phyloP scores from a whole-genome alignment of 2,888 invertebrate genomes.

The Nymphalis polychloros region DNA sequence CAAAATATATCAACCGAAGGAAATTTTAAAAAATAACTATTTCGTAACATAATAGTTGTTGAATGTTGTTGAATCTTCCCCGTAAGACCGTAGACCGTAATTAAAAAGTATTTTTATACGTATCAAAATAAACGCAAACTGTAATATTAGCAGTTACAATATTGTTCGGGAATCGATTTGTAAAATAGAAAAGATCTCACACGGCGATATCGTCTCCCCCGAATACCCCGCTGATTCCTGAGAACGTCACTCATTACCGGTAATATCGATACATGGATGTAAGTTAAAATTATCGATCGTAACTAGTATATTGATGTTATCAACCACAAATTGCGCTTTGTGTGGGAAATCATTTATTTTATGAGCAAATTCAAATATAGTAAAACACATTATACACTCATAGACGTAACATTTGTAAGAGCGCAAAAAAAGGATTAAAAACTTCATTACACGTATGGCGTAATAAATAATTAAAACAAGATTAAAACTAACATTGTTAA shows the following conservation, averaged over 20 bases:
- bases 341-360: constrained; percentile 59
- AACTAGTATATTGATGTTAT: constrained; percentile 67
- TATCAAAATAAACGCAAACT: constrained; percentile 5
- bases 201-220: constrained; percentile 71
- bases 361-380: not conserved
- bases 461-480: not conserved
- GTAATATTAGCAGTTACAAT: constrained; percentile 9
- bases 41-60: not conserved
- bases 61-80: not conserved
- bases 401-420: too few species aligned
- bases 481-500: not conserved
- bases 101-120: constrained; percentile 4
- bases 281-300: constrained; percentile 62
- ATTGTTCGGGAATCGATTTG: constrained; percentile 53
- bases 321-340: constrained; percentile 58
- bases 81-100: not conserved
- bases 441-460: not conserved
- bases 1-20: not conserved
- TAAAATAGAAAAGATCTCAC: constrained; percentile 73
- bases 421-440: too few species aligned
- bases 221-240: constrained; percentile 66
- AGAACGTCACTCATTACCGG: constrained; percentile 72
- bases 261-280: constrained; percentile 52
- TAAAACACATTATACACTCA: too few species aligned
- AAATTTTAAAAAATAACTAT: not conserved